phyloP scores from a whole-genome alignment of 2,888 invertebrate species.

The Zygaena filipendulae region DNA sequence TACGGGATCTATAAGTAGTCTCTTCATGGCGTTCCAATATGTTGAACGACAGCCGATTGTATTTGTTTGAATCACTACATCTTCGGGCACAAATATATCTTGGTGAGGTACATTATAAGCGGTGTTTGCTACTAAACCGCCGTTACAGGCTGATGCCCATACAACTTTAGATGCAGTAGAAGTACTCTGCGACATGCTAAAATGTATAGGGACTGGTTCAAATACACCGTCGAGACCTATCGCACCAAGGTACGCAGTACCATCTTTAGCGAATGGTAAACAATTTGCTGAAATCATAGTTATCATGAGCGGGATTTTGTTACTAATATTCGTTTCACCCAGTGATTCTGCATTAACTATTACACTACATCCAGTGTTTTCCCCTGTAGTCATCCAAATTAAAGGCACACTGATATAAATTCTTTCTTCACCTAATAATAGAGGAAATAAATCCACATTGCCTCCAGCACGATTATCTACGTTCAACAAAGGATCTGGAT shows the following conservation, averaged over 20 bases:
- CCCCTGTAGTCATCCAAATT: slow-evolving; percentile 28
- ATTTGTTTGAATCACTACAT: slow-evolving; percentile 21
- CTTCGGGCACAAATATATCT: slow-evolving; percentile 37
- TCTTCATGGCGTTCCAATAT: slow-evolving; percentile 50
- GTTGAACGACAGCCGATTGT: slow-evolving; percentile 28
- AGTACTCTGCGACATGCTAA: slow-evolving; percentile 39
- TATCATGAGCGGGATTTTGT: slow-evolving; percentile 29
- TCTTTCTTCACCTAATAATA: slow-evolving; percentile 40
- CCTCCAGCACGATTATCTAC: slow-evolving; percentile 45
- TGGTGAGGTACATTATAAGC: slow-evolving; percentile 28
- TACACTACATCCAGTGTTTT: slow-evolving; percentile 26
- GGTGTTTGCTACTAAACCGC: slow-evolving; percentile 33
- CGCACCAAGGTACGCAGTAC: slow-evolving; percentile 40
- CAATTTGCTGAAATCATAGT: slow-evolving; percentile 52
- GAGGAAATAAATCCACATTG: slow-evolving; percentile 43
- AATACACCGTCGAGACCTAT: slow-evolving; percentile 34
- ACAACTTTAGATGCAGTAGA: slow-evolving; percentile 30
- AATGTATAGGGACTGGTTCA: slow-evolving; percentile 27
- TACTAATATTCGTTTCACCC: slow-evolving; percentile 20
- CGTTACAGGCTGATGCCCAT: slow-evolving; percentile 40
- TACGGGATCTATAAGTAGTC: slow-evolving; percentile 39
- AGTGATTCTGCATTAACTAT: slow-evolving; percentile 25
- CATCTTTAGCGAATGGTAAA: slow-evolving; percentile 39
- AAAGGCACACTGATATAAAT: slow-evolving; percentile 28
- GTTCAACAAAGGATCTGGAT: slow-evolving; percentile 37